Base-by-base conservation (phyloP, 2,888 invertebrate genomes). In the Sycophila texana region DNA sequence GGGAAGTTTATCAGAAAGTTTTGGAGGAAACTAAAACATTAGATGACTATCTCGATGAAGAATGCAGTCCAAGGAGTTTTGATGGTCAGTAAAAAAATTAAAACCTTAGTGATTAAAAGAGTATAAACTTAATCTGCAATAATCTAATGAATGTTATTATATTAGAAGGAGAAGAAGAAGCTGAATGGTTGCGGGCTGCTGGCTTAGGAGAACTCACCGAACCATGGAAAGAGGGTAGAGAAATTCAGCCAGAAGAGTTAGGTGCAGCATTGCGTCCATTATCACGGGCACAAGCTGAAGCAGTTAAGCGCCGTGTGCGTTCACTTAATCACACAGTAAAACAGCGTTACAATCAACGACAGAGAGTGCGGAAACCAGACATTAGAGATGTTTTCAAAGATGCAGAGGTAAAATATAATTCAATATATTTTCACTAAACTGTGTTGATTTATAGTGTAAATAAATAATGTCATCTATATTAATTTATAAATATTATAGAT, bases 361-460 rank as follows among this genome's bases (percentile, higher is more conserved):
- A 91, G 71, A 88, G 92, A 58, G 92, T 92, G 65, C 93, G 94
- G 80, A 95, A 95, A 86, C 95, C 95, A 16, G 96, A 97, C 88
- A 95, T 96, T 80, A 91, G 96, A 84, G 96, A 96, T 91, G 95
- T 97, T 71, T 95, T 96, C 87, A 94, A 95, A 89, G 96, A 96
- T 91, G 92, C 95, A 83, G 96, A 96, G 93, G 96, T 96, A 87
- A 91, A 74, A 65, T 26, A 53, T 65, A 26, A 10, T 63, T 63
- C 0, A 60, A 5, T 20, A 16, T 47, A 47, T 61, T n/a, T 51
- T 61, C 4, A 53, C 51, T 61, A 7, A 39, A 60, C 39, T 10
- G 39, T 39, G 7, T 39, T 61, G 51, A n/a, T 73, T 73, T 53
- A 4, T 53, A 61, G 2, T 70, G 60, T 53, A 65, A 16, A 60